Evolutionary conservation across 2,888 invertebrate genomes (phyloP).

Genomic region (Crematogaster levior): DNA sequence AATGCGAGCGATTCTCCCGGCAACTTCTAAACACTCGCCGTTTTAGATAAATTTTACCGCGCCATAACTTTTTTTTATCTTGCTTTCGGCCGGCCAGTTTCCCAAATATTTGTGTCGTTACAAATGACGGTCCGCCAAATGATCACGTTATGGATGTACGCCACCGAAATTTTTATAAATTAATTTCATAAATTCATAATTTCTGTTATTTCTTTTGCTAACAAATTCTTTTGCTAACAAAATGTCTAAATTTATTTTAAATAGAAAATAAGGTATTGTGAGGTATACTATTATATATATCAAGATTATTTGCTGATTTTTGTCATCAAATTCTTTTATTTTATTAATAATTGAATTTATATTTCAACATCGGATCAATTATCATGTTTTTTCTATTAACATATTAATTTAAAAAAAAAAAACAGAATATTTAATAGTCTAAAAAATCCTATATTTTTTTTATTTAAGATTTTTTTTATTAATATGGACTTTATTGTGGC

Average conservation of each 20-base stretch:
- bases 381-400: constrained; percentile 13
- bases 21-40: constrained; percentile 59
- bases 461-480: neutral
- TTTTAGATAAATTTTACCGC: constrained; percentile 36
- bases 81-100: constrained; percentile 18
- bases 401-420: neutral
- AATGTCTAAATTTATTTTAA: neutral
- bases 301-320: constrained; percentile 7
- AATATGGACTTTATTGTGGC: neutral
- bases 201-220: too few species aligned
- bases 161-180: neutral
- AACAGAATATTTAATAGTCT: neutral
- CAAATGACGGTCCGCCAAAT: neutral
- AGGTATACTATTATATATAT: neutral
- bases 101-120: constrained; percentile 17
- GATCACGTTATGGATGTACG: neutral
- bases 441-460: neutral
- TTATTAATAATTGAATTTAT: neutral
- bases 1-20: constrained; percentile 65
- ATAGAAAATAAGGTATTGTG: neutral
- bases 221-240: neutral
- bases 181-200: too few species aligned
- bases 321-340: neutral
- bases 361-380: constrained; percentile 5
- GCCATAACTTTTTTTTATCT: constrained; percentile 32